Base-by-base conservation (phyloP, 1,140 invertebrate genomes). In the Bombus cullumanus region DNA sequence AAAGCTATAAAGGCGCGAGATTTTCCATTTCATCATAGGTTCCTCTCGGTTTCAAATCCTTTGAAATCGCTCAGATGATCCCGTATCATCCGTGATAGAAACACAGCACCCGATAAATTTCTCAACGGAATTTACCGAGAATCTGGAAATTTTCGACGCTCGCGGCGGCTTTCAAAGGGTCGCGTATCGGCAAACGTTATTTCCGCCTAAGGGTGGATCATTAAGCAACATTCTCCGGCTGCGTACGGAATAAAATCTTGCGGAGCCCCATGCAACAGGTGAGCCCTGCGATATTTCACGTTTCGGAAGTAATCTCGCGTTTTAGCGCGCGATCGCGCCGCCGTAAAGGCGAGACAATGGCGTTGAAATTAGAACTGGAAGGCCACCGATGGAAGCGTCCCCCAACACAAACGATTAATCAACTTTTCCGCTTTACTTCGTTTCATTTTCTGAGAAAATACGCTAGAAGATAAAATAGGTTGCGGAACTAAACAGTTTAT, bases 251-350 rank as follows among this genome's bases (percentile, higher is more conserved):
- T 80, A 85, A 85, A 85, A 85, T 85, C 84, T 85, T 73, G 84
- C 43, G 10, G 13, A 28, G 43, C 15, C 15, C 5, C 69, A 18
- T 41, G 84, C 84, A 85, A 85, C 84, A 85, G 84, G 84, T 85
- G 84, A 85, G 79, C 78, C 57, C 47, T 79, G 79, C 79, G 84
- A 85, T 85, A 85, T 85, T 85, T 81, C 79, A 81, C 71, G 71
- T 85, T 85, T 81, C 78, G 79, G 71, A 81, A 85, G 71, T 85
- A 85, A 85, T 85, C 83, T 85, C 83, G 77, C 68, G 83, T 72
- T 80, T 62, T 59, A 80, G 76, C 83, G 57, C 71, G n/a, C 84
- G 71, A 85, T 85, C 62, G 59, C 71, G 71, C 78, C 9, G 83
- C 41, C 68, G 71, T 79, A 79, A 85, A 85, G 69, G 77, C 39